Evolutionary conservation across 2,888 invertebrate genomes (phyloP).

Genomic region (Blastobasis adustella): DNA sequence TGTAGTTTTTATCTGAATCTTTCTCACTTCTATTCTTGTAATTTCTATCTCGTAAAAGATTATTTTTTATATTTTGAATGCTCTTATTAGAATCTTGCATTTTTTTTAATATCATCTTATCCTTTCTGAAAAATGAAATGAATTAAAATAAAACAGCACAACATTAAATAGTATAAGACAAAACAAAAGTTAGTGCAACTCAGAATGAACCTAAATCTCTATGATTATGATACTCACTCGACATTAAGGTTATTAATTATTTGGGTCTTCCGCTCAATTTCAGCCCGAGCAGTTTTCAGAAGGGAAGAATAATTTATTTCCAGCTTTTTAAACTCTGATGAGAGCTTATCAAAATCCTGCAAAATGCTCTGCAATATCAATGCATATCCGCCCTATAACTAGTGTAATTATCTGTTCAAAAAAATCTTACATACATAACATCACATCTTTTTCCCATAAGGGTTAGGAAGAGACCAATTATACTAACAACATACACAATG

Average conservation of each 20-base stretch:
- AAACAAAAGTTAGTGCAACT: too few relatives aligned
- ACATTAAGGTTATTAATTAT: slow-evolving; percentile 47
- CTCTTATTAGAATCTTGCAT: slow-evolving; percentile 30
- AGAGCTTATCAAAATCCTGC: slow-evolving; percentile 58
- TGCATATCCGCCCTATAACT: slow-evolving; percentile 44
- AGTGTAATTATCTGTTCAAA: too few relatives aligned
- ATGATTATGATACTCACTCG: slow-evolving; percentile 42
- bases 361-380: slow-evolving; percentile 65
- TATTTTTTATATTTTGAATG: slow-evolving; percentile 4
- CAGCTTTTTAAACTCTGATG: slow-evolving; percentile 43
- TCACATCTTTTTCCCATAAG: too few relatives aligned
- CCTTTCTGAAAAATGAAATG: slow-evolving; percentile 42
- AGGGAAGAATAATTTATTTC: slow-evolving; percentile 56
- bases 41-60: slow-evolving; percentile 2
- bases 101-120: slow-evolving; percentile 39
- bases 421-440: too few relatives aligned
- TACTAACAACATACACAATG: too few relatives aligned
- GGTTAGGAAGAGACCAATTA: too few relatives aligned
- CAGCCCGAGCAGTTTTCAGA: slow-evolving; percentile 53
- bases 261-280: slow-evolving; percentile 56
- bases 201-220: too few relatives aligned
- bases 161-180: neutral
- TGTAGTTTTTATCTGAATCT: slow-evolving; percentile 6
- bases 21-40: neutral
- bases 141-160: neutral